Conservation (phyloP, 2,888 invertebrate species). For the Papilio gigon region DNA sequence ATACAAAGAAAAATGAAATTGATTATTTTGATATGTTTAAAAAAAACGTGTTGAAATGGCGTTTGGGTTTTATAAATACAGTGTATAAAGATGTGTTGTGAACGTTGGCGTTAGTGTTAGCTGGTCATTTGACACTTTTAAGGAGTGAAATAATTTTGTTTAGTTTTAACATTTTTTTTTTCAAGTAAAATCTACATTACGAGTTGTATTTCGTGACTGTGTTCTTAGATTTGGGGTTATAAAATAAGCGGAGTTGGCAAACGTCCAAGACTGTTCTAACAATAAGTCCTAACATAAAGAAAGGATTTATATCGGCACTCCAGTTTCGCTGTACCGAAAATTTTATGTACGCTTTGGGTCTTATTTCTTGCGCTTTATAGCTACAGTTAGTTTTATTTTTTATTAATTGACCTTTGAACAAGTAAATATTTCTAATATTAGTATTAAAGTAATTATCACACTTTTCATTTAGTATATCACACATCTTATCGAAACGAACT, state of each 20-base stretch:
- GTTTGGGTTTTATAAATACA: neutral
- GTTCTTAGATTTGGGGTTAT: slow-evolving; percentile 27
- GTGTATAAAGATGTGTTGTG: neutral
- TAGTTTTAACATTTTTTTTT: neutral
- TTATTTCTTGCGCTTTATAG: slow-evolving; percentile 27
- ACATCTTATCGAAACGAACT: neutral
- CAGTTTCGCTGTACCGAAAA: slow-evolving; percentile 20
- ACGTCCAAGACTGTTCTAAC: slow-evolving; percentile 32
- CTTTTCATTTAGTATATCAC: neutral
- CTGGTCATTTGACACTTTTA: neutral
- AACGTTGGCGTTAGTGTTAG: neutral
- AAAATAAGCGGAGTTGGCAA: slow-evolving; percentile 34
- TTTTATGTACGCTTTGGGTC: slow-evolving; percentile 24
- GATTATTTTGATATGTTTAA: too few relatives aligned
- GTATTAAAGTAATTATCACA: neutral
- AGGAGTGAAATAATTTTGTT: neutral
- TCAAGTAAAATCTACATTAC: slow-evolving; percentile 3
- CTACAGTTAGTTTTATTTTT: slow-evolving; percentile 21
- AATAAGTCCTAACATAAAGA: slow-evolving; percentile 34
- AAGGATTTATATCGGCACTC: slow-evolving; percentile 33
- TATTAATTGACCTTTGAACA: slow-evolving; percentile 1
- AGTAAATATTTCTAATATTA: neutral
- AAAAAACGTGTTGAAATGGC: neutral
- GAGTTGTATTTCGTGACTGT: slow-evolving; percentile 25
- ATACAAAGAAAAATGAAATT: too few relatives aligned